Evolutionary conservation across 1,140 invertebrate species (phyloP).

Genomic region (Tenebrio molitor): DNA sequence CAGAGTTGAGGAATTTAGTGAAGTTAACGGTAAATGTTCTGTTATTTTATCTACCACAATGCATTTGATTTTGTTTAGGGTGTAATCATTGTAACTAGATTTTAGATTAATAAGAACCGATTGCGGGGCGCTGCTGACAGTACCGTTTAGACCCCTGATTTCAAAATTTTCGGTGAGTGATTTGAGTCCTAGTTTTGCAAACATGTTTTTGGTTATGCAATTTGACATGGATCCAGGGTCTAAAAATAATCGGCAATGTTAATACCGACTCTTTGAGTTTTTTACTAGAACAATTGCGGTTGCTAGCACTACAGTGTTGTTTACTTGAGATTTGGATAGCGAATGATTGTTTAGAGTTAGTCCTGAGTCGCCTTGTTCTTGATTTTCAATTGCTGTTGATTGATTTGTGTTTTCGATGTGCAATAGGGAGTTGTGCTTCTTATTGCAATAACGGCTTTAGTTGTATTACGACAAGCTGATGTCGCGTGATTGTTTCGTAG

Average conservation of each 20-base stretch:
- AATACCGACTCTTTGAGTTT: not conserved
- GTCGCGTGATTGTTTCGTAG: not conserved
- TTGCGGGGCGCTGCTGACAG: not conserved
- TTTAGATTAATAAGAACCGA: slow-evolving; percentile 1
- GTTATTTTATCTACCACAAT: slow-evolving; percentile 41
- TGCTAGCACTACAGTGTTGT: not conserved
- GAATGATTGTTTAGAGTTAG: not conserved
- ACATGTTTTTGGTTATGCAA: slow-evolving; percentile 4
- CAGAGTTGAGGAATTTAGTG: slow-evolving; percentile 10
- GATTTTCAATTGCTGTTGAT: no score
- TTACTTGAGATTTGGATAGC: not conserved
- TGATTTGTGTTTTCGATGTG: no score
- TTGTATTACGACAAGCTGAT: not conserved
- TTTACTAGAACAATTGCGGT: not conserved
- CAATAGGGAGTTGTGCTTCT: not conserved
- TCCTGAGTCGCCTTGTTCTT: not conserved
- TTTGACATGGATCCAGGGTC: slow-evolving; percentile 22
- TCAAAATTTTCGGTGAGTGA: not conserved
- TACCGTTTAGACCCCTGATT: not conserved
- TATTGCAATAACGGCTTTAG: not conserved
- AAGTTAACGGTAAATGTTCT: slow-evolving; percentile 15
- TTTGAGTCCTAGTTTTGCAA: slow-evolving; percentile 12
- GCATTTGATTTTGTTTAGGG: slow-evolving; percentile 11
- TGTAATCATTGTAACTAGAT: slow-evolving; percentile 26
- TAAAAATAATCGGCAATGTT: slow-evolving; percentile 20